These are phyloP conservation scores for Vanessa tameamea DNA, from an alignment of 1,140 invertebrate genomes.

Conservation along the genomic window DNA sequence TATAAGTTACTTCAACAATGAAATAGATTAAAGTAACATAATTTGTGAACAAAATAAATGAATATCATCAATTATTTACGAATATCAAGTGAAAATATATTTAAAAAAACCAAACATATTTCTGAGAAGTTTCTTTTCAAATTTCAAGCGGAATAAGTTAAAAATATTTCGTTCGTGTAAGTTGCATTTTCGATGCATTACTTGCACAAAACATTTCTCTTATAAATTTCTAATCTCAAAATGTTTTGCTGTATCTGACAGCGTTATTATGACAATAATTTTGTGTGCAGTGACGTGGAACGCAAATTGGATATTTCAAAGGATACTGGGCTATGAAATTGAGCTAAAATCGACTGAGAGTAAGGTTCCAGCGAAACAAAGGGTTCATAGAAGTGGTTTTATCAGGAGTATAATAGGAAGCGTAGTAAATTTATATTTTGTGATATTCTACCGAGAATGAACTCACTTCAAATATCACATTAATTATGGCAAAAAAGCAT, in stretches of 20 bases:
- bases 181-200: constrained; percentile 9
- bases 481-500: background rate
- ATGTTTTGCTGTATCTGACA: constrained; percentile 19
- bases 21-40: too few relatives aligned
- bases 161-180: background rate
- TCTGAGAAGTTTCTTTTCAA: too few relatives aligned
- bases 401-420: background rate
- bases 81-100: too few relatives aligned
- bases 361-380: background rate
- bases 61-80: too few relatives aligned
- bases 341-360: constrained; percentile 13
- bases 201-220: constrained; percentile 9
- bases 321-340: constrained; percentile 23
- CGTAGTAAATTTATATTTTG: background rate
- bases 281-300: constrained; percentile 18
- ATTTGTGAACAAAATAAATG: too few relatives aligned
- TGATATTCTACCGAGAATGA: background rate
- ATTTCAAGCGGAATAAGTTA: background rate
- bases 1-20: too few relatives aligned
- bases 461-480: background rate
- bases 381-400: background rate
- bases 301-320: constrained; percentile 28
- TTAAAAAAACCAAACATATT: too few relatives aligned
- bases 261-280: constrained; percentile 30
- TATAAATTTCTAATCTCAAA: constrained; percentile 19